Conservation (phyloP, 1,140 invertebrate genomes). For the Panulirus ornatus region DNA sequence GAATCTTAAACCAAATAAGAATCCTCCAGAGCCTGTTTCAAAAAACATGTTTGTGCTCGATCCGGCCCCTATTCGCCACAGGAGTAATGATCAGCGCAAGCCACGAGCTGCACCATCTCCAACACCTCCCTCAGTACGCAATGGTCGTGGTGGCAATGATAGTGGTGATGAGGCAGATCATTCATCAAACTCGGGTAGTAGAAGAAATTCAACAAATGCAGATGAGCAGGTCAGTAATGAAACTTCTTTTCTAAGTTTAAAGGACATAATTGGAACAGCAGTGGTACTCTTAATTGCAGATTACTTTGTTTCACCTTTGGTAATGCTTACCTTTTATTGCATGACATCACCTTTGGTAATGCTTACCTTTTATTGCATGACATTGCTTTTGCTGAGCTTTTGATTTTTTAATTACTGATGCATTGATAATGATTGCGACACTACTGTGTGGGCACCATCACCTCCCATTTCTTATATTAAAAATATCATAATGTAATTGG, state of each 20-base stretch:
- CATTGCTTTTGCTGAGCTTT: neutral
- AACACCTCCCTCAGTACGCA: conserved; percentile 75
- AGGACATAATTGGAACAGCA: too few species aligned
- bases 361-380: neutral
- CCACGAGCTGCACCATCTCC: conserved; percentile 77
- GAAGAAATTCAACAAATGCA: conserved; percentile 66
- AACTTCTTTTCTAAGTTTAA: too few species aligned
- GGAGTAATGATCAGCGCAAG: conserved; percentile 70
- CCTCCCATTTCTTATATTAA: too few species aligned
- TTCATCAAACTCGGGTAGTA: conserved; percentile 60
- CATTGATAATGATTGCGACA: too few species aligned
- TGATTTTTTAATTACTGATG: too few species aligned
- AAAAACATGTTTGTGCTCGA: conserved; percentile 67
- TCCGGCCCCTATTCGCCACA: conserved; percentile 57
- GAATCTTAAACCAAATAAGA: conserved; percentile 80
- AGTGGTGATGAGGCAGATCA: conserved; percentile 62
- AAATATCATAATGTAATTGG: too few species aligned
- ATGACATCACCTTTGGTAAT: neutral
- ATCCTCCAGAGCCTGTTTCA: conserved; percentile 48
- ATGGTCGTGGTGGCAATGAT: conserved; percentile 57
- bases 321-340: neutral
- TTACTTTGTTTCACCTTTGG: too few species aligned
- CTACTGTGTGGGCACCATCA: too few species aligned
- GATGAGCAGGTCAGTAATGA: conserved; percentile 70
- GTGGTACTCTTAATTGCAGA: too few species aligned